These are phyloP conservation scores for Calosoma granatense DNA, from an alignment of 1,140 invertebrate species.

Conservation along the genomic window DNA sequence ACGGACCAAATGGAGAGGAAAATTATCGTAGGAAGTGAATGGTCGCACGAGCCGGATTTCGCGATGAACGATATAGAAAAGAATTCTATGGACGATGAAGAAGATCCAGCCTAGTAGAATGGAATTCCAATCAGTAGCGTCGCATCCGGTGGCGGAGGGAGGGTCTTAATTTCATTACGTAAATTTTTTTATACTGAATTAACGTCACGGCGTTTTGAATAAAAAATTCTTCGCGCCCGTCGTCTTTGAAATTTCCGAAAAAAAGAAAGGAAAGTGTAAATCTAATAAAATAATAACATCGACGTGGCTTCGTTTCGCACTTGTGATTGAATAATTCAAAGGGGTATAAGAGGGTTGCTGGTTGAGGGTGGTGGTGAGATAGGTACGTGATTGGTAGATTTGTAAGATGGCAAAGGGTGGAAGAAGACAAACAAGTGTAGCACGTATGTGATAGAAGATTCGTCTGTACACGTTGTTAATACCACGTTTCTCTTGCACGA, in stretches of 20 bases:
- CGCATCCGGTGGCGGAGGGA: neutral
- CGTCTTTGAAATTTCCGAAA: neutral
- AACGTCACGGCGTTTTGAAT: neutral
- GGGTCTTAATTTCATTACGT: neutral
- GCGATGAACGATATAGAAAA: neutral
- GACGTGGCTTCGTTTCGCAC: neutral
- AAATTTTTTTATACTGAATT: neutral
- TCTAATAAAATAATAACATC: neutral
- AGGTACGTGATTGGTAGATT: neutral
- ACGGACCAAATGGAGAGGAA: slow-evolving; percentile 4
- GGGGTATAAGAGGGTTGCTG: neutral
- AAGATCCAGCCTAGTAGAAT: neutral
- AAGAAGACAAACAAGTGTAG: too few species aligned
- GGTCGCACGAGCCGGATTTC: neutral
- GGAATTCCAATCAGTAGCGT: slow-evolving; percentile 1
- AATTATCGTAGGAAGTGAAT: neutral
- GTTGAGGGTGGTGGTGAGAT: too few species aligned
- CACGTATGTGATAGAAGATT: neutral
- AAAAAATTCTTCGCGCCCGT: neutral
- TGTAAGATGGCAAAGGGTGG: neutral
- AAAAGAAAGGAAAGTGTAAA: slow-evolving; percentile 1
- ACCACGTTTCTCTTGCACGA: neutral
- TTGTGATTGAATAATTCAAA: neutral
- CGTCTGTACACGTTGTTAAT: neutral
- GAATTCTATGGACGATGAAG: neutral